Evolutionary conservation across 2,888 invertebrate species (phyloP).

Genomic region (Octonoba sinensis): DNA sequence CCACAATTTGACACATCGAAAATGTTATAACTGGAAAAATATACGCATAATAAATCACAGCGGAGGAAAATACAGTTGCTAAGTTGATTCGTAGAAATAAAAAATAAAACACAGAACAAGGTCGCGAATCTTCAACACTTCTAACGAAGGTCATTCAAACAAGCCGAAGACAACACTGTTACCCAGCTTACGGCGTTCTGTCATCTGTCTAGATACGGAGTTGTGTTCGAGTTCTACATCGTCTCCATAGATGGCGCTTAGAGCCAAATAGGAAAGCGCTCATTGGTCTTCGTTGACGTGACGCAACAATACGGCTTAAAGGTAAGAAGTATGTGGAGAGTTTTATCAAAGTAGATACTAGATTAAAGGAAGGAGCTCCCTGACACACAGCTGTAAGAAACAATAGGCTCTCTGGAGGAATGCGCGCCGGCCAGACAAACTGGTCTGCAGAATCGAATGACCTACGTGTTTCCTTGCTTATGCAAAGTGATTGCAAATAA

Average conservation of each 20-base stretch:
- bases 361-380: conserved; percentile 5
- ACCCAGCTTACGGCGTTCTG: conserved; percentile 5
- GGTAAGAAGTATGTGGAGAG: conserved; percentile 15
- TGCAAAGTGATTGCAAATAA: no score
- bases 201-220: conserved; percentile 15
- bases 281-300: conserved; percentile 18
- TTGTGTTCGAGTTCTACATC: conserved; percentile 8
- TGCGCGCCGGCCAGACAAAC: conserved; percentile 4
- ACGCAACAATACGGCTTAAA: conserved; percentile 33
- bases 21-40: neutral
- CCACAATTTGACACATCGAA: conserved; percentile 48
- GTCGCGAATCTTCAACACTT: conserved; percentile 28
- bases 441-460: conserved; percentile 21
- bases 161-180: conserved; percentile 1
- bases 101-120: conserved; percentile 23
- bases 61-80: conserved; percentile 1
- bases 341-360: neutral
- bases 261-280: neutral
- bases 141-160: conserved; percentile 33
- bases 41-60: conserved; percentile 15
- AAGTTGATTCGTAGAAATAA: conserved; percentile 19
- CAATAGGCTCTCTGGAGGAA: conserved; percentile 18
- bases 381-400: conserved; percentile 32
- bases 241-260: conserved; percentile 40
- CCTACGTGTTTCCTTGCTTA: no score